Evolutionary conservation across 2,113 vertebrate species (phyloP).

Genomic region (Cyanistes caeruleus): DNA sequence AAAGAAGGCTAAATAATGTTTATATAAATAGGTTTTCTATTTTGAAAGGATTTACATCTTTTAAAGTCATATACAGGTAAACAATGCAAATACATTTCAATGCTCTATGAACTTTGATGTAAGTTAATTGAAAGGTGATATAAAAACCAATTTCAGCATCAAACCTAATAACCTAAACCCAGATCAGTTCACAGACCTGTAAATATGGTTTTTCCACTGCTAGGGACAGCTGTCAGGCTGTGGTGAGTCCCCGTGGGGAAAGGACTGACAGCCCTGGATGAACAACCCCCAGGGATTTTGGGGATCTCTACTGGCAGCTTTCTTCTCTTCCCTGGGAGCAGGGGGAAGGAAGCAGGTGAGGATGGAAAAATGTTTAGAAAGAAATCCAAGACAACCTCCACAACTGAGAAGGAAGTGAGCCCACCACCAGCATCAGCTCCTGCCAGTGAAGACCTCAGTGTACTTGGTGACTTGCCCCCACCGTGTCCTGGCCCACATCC

Average conservation of each 20-base stretch:
- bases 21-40: neutral
- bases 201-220: neutral
- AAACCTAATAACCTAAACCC: neutral
- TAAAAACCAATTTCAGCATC: neutral
- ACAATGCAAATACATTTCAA: neutral
- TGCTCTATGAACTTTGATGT: neutral
- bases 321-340: neutral
- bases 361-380: neutral
- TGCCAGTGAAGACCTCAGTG: neutral
- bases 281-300: accelerated
- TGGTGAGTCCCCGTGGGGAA: accelerated
- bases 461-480: neutral
- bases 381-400: neutral
- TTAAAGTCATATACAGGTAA: neutral
- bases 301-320: accelerated
- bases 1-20: neutral
- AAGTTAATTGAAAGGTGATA: neutral
- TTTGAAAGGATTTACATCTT: neutral
- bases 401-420: neutral
- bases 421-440: neutral
- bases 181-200: neutral
- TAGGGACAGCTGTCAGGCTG: neutral
- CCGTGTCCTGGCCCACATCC: neutral
- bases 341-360: neutral
- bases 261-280: neutral